Evolutionary conservation across 1,140 invertebrate genomes (phyloP).

Genomic region (Drosophila paulistorum): DNA sequence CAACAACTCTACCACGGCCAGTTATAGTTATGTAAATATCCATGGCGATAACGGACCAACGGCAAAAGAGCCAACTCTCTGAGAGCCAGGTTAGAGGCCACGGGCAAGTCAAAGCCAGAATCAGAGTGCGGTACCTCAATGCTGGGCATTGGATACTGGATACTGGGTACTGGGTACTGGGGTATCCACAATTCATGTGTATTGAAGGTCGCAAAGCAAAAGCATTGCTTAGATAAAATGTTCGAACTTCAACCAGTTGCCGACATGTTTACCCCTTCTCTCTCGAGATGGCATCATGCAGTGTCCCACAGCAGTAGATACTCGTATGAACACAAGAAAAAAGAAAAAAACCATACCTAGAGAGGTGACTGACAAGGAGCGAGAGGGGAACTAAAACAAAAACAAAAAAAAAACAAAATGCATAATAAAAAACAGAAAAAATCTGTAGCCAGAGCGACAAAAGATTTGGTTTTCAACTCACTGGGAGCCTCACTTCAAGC

Average conservation of each 20-base stretch:
- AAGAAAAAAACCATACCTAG: neutral
- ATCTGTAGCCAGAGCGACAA: conserved; percentile 6
- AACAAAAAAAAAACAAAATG: neutral
- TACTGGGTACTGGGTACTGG: neutral
- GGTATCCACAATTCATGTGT: conserved; percentile 3
- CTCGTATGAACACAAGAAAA: neutral
- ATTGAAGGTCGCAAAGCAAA: conserved; percentile 10
- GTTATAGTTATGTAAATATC: conserved; percentile 13
- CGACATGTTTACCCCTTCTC: neutral
- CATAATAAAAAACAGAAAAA: neutral
- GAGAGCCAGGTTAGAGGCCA: conserved; percentile 9
- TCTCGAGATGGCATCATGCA: conserved; percentile 6
- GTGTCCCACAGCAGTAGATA: conserved; percentile 3
- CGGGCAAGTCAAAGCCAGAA: conserved; percentile 5
- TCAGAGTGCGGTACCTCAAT: neutral
- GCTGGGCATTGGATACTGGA: neutral
- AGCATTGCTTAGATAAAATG: conserved; percentile 8
- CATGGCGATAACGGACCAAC: conserved; percentile 1
- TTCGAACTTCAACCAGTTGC: conserved; percentile 11
- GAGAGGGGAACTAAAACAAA: neutral
- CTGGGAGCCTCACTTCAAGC: neutral
- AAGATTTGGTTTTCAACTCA: conserved; percentile 11
- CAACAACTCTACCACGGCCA: neutral
- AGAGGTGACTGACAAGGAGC: neutral
- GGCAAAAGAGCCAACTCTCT: neutral